A percentile compares a stretch with the other conserved stretches of the same genome.
Conservation (phyloP, 2,113 vertebrate species). For the Petromus typicus region DNA sequence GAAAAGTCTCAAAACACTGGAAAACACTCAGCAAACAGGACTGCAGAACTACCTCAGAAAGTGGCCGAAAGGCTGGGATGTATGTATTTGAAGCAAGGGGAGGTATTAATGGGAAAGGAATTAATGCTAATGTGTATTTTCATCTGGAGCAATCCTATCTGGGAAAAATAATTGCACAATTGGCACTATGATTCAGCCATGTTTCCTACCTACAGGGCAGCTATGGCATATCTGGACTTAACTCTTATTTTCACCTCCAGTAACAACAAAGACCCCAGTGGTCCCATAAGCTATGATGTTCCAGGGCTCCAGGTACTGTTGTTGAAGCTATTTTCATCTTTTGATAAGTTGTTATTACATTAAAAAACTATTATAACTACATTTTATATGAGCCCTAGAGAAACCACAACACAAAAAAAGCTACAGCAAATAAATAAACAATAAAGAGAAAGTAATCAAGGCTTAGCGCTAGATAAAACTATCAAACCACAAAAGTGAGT, state of each 20-base stretch:
- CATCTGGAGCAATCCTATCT: not conserved
- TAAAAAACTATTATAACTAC: not conserved
- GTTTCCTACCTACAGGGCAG: too few relatives aligned
- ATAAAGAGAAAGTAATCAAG: not conserved
- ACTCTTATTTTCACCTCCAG: too few relatives aligned
- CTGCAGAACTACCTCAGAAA: not conserved
- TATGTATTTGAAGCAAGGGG: not conserved
- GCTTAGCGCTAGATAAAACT: not conserved
- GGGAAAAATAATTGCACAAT: too few relatives aligned
- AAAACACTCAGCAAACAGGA: not conserved
- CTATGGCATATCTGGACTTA: too few relatives aligned
- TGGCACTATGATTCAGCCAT: too few relatives aligned
- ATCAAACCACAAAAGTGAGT: not conserved
- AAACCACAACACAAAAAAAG: not conserved
- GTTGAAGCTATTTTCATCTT: not conserved
- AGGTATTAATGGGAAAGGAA: not conserved
- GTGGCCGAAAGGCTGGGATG: not conserved
- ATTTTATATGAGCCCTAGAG: not conserved
- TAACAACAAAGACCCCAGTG: too few relatives aligned
- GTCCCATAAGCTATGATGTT: too few relatives aligned
- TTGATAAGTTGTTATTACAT: not conserved
- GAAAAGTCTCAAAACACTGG: not conserved
- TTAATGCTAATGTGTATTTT: not conserved
- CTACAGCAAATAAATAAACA: not conserved
- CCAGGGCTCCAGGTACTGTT: not conserved